phyloP scores from a whole-genome alignment of 2,113 vertebrate species.

The Orcinus orca region DNA sequence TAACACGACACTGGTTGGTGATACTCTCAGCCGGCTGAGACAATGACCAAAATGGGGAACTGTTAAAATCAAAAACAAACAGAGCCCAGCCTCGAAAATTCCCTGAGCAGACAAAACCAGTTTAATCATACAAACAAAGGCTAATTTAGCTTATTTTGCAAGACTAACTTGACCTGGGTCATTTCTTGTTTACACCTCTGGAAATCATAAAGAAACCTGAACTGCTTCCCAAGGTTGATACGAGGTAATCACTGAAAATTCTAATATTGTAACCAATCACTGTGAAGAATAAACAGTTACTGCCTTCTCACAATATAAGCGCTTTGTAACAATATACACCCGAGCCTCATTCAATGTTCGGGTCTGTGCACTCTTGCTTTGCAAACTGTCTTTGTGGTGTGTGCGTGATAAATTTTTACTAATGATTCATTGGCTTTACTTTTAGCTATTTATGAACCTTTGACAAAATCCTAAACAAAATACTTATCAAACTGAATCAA shows the following conservation, averaged over 20 bases:
- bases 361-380: not conserved
- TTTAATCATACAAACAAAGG: not conserved
- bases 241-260: not conserved
- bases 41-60: not conserved
- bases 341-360: not conserved
- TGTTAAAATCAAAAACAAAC: not conserved
- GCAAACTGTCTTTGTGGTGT: not conserved
- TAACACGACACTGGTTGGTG: not conserved
- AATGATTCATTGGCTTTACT: not conserved
- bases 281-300: not conserved
- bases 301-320: not conserved
- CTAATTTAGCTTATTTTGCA: not conserved
- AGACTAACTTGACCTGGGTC: not conserved
- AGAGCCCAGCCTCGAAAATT: not conserved
- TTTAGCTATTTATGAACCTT: not conserved
- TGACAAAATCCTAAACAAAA: not conserved
- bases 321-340: not conserved
- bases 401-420: not conserved
- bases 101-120: not conserved
- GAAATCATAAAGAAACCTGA: not conserved
- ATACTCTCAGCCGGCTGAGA: not conserved
- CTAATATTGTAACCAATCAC: not conserved
- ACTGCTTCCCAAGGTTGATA: not conserved
- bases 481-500: not conserved
- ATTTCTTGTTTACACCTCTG: not conserved